Percentiles rank a stretch among this genome's conserved stretches.
Evolutionary conservation across 1,140 invertebrate species (phyloP).

Genomic region (Aphaenogaster rudis): DNA sequence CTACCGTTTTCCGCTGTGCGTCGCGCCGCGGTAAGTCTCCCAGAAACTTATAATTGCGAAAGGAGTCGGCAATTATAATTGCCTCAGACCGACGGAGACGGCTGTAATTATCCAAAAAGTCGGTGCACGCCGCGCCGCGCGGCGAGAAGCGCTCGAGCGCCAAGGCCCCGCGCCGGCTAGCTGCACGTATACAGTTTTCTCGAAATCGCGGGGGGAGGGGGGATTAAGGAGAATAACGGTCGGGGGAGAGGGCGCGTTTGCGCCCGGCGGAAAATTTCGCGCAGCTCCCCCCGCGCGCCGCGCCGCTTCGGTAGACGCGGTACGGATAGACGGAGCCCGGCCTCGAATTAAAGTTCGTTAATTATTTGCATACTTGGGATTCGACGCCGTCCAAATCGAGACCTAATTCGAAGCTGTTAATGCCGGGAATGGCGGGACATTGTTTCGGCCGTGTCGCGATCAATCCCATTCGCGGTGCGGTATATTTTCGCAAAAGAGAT

Average conservation of each 20-base stretch:
- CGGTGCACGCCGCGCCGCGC: constrained; percentile 66
- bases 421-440: constrained; percentile 20
- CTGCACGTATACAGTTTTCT: constrained; percentile 45
- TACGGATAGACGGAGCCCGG: constrained; percentile 26
- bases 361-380: constrained; percentile 59
- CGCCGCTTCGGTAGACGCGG: neutral
- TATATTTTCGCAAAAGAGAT: neutral
- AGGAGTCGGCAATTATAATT: constrained; percentile 88
- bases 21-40: constrained; percentile 80
- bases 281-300: neutral
- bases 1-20: constrained; percentile 70
- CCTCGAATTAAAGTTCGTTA: constrained; percentile 58
- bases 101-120: constrained; percentile 85
- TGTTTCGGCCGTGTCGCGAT: constrained; percentile 20
- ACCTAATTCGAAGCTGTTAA: constrained; percentile 33
- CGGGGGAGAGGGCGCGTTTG: constrained; percentile 14
- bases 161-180: neutral
- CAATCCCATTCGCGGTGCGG: neutral
- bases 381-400: constrained; percentile 22
- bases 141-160: constrained; percentile 45
- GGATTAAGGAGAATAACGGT: constrained; percentile 54
- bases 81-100: constrained; percentile 81
- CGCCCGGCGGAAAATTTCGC: constrained; percentile 46
- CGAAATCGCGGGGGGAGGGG: constrained; percentile 30
- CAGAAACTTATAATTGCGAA: constrained; percentile 87